Evolutionary conservation across 2,797 vertebrate species (phyloP).

Genomic region (Muscicapa comitata): DNA sequence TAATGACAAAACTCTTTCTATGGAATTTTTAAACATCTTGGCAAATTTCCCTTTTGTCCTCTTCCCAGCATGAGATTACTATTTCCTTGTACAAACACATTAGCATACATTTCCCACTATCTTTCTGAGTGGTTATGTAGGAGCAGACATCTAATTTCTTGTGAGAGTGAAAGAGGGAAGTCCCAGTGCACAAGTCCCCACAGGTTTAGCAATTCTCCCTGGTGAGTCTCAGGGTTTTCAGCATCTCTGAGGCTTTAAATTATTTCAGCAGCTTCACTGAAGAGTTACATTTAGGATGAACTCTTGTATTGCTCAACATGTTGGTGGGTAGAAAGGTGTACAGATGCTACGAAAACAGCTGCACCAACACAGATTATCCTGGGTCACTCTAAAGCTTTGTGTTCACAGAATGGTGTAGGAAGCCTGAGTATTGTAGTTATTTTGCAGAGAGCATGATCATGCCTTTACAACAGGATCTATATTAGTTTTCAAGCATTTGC

Average conservation of each 20-base stretch:
- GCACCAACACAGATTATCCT: neutral
- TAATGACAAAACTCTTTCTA: neutral
- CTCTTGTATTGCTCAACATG: neutral
- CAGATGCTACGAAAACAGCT: neutral
- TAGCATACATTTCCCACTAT: neutral
- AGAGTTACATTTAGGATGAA: neutral
- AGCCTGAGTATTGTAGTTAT: neutral
- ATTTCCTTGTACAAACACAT: neutral
- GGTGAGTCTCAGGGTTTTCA: neutral
- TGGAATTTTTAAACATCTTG: neutral
- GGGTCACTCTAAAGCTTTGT: neutral
- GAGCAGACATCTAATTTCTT: neutral
- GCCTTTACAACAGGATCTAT: neutral
- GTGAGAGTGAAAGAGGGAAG: neutral
- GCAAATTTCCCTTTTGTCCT: neutral
- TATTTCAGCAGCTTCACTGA: neutral
- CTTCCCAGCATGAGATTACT: neutral
- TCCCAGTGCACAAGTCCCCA: neutral
- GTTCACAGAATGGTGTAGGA: neutral
- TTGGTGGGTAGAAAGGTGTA: neutral
- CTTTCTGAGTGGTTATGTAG: neutral
- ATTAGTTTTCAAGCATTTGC: neutral
- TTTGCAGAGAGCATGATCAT: neutral
- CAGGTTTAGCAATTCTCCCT: neutral
- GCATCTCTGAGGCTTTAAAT: neutral